Conservation (phyloP, 2,797 vertebrate species). For the Malurus splendens region DNA sequence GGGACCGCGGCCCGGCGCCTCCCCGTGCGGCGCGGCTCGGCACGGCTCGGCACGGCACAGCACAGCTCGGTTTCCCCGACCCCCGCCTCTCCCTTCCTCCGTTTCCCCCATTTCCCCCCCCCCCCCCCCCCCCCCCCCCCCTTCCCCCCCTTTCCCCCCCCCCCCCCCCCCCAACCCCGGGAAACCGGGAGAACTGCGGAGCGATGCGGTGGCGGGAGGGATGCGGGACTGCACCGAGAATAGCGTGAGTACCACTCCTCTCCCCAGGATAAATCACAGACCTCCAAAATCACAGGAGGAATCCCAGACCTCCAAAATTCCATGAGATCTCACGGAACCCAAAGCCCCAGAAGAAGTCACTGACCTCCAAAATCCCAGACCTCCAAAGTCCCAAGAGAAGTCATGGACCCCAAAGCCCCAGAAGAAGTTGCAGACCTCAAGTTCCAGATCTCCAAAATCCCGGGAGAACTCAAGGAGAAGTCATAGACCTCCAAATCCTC, state of each 20-base stretch:
- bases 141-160: neutral
- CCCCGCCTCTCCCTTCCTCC: neutral
- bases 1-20: neutral
- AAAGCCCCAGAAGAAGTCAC: neutral
- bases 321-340: accelerated
- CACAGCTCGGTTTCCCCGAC: neutral
- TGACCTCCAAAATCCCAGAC: neutral
- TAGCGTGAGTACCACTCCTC: neutral
- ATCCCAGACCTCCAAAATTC: neutral
- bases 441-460: neutral
- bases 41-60: neutral
- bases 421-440: neutral
- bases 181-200: neutral
- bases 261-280: no score
- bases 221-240: neutral
- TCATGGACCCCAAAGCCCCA: neutral
- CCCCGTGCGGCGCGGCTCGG: neutral
- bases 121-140: no score
- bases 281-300: neutral
- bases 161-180: neutral
- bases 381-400: neutral
- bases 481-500: accelerated
- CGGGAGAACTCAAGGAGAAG: neutral
- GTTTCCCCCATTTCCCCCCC: accelerated
- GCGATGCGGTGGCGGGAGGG: neutral